These are phyloP conservation scores for Tauraco hartlaubi DNA, from an alignment of 2,797 vertebrate species.

Conservation along the genomic window DNA sequence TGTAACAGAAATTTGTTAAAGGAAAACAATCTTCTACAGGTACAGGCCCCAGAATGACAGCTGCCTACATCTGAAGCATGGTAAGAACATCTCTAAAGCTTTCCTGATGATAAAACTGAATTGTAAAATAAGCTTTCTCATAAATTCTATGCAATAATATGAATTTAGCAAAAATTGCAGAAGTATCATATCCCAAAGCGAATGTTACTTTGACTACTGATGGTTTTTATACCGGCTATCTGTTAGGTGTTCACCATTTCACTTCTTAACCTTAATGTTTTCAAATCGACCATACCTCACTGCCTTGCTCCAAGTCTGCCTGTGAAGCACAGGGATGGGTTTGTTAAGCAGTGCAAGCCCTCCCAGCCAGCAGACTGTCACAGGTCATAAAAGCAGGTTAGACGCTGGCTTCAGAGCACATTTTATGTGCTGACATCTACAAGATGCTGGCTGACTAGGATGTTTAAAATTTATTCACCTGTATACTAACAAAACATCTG, in stretches of 20 bases:
- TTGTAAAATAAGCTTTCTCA: slow-evolving; percentile 63
- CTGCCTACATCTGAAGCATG: slow-evolving; percentile 99
- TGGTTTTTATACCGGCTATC: slow-evolving; percentile 82
- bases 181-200: slow-evolving; percentile 44
- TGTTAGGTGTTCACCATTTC: slow-evolving; percentile 37
- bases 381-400: not conserved
- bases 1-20: slow-evolving; percentile 85
- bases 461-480: not conserved
- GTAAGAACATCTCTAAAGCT: slow-evolving; percentile 90
- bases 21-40: slow-evolving; percentile 97
- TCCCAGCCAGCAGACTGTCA: slow-evolving; percentile 6
- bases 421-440: not conserved
- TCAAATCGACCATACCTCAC: slow-evolving; percentile 51
- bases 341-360: not conserved
- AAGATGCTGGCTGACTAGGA: slow-evolving; percentile 7
- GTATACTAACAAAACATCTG: slow-evolving; percentile 44
- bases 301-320: slow-evolving; percentile 66
- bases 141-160: slow-evolving; percentile 51
- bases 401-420: not conserved
- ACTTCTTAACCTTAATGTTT: not conserved
- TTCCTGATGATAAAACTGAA: slow-evolving; percentile 73
- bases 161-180: slow-evolving; percentile 59
- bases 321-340: slow-evolving; percentile 59
- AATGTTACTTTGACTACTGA: slow-evolving; percentile 39
- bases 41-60: slow-evolving; percentile 99